Evolutionary conservation across 1,140 invertebrate species (phyloP), one percentile per base, ranked within the genome.

Genomic region (Pollicipes pollicipes): DNA sequence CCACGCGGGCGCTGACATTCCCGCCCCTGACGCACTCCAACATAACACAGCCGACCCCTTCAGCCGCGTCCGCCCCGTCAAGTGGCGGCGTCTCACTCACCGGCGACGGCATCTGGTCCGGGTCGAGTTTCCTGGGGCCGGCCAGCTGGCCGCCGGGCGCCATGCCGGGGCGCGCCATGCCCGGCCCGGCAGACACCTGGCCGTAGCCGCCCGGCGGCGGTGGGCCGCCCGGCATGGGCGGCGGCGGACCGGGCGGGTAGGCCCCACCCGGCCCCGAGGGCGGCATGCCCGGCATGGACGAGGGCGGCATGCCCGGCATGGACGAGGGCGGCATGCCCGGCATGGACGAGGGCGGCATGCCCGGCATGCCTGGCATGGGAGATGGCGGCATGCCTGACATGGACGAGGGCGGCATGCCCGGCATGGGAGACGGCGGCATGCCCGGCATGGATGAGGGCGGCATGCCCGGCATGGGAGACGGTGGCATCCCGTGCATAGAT

Each of bases 81-180:
- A n/a, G n/a, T n/a, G n/a, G n/a, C n/a, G n/a, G n/a, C n/a, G n/a
- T n/a, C n/a, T n/a, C 90, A 30, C 63, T 64, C 63, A 64, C 63
- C 63, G 93, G 93, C 83, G 91, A 97, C 17, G 95, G 95, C 93
- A 98, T 97, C 76, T 93, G 90, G 78, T 97, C 93, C 17, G 94
- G 94, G 82, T 97, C 92, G 0, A 97, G 83, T 74, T 88, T 83
- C 77, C 84, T 73, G 71, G 31, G 71, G 72, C 30, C 72, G 80
- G 79, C 69, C 79, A 77, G 68, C 80, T 73, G 70, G n/a, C 27
- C 70, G 68, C 71, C 70, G 72, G n/a, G 70, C 80, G 80, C 69
- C 80, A 77, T 70, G 79, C 82, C 31, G 79, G 75, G 70, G 78
- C 78, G 70, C 1, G 70, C 66, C 64, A 70, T 72, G 16, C 58